Conservation (phyloP, 1,140 invertebrate genomes). For the Diorhabda sublineata region DNA sequence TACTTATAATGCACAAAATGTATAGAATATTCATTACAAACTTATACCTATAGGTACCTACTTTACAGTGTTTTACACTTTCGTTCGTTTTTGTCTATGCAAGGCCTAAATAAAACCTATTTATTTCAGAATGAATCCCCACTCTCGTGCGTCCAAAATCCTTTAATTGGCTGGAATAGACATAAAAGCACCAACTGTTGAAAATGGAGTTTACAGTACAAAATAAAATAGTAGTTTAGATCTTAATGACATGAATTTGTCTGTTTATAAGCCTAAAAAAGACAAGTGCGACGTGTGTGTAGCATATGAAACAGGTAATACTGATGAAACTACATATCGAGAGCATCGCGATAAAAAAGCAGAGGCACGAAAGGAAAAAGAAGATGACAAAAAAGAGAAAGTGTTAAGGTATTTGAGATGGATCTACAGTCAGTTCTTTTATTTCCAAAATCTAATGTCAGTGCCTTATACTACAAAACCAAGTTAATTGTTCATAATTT, state of each 20-base stretch:
- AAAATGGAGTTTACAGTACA: too few species aligned
- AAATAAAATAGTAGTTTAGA: too few species aligned
- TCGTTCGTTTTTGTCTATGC: too few species aligned
- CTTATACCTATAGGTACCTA: too few species aligned
- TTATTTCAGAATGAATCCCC: too few species aligned
- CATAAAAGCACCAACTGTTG: too few species aligned
- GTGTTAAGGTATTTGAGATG: conserved; percentile 6
- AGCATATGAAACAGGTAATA: conserved; percentile 8
- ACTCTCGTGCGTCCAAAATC: too few species aligned
- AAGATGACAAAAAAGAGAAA: conserved; percentile 5
- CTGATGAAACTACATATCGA: not conserved
- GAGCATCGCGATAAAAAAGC: conserved; percentile 15
- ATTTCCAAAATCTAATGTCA: not conserved
- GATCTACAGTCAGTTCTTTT: conserved; percentile 1
- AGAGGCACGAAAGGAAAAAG: conserved; percentile 13
- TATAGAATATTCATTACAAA: too few species aligned
- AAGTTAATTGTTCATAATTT: conserved; percentile 9
- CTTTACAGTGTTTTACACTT: too few species aligned
- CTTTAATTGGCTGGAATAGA: too few species aligned
- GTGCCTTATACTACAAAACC: not conserved
- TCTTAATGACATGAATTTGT: conserved; percentile 9
- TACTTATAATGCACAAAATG: too few species aligned
- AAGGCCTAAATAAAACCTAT: too few species aligned
- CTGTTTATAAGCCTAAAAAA: conserved; percentile 16
- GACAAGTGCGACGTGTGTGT: conserved; percentile 13